Percentiles rank a stretch among this genome's conserved stretches.
Conservation (phyloP, 1,140 invertebrate species). For the Eumaeus atala region DNA sequence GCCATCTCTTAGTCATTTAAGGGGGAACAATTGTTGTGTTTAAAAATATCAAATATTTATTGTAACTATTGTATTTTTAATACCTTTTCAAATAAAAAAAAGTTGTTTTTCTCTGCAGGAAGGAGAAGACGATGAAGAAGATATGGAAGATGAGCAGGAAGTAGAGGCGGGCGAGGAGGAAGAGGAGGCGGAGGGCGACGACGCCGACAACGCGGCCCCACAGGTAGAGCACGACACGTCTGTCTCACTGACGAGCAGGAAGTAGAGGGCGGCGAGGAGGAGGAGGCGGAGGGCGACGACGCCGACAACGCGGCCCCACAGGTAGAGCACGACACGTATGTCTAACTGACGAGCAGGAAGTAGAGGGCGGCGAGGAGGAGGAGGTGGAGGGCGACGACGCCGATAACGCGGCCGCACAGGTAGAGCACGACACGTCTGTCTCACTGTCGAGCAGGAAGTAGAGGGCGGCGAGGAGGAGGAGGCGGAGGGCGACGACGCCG, state of each 20-base stretch:
- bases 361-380: constrained; percentile 74
- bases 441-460: constrained; percentile 76
- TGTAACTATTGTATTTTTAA: constrained; percentile 10
- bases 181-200: constrained; percentile 74
- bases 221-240: constrained; percentile 34
- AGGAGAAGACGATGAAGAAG: constrained; percentile 61
- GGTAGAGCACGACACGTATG: constrained; percentile 30
- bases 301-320: constrained; percentile 43
- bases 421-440: constrained; percentile 22
- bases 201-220: constrained; percentile 45
- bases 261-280: constrained; percentile 74
- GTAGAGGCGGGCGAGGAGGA: constrained; percentile 75
- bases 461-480: constrained; percentile 75
- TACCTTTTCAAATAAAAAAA: not conserved
- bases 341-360: constrained; percentile 76
- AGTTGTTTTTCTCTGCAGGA: constrained; percentile 31
- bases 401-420: constrained; percentile 43
- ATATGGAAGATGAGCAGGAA: constrained; percentile 72
- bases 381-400: constrained; percentile 73
- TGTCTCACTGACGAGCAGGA: constrained; percentile 77
- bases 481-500: constrained; percentile 71
- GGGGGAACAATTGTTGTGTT: not conserved
- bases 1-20: no score
- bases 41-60: constrained; percentile 2
- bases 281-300: constrained; percentile 74